Conservation (phyloP, 2,113 vertebrate genomes). For the Hemichromis elongatus region DNA sequence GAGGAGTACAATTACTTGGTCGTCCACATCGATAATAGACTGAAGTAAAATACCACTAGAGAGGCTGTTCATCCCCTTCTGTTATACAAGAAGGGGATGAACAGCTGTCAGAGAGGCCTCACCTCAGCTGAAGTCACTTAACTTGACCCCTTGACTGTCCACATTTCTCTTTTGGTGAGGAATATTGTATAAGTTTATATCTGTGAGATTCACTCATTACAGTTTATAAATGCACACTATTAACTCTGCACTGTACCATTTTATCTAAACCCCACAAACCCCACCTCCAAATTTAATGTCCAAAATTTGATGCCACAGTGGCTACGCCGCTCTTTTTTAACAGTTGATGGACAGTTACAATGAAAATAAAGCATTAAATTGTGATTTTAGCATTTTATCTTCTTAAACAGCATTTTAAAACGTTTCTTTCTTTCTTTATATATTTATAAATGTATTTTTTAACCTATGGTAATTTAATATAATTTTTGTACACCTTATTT, state of each 20-base stretch:
- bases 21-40: no score
- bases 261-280: neutral
- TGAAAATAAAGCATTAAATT: neutral
- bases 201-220: neutral
- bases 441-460: neutral
- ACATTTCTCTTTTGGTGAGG: neutral
- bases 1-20: neutral
- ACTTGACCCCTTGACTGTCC: neutral
- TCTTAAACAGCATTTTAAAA: neutral
- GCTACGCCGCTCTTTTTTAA: neutral
- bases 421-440: accelerated
- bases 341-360: neutral
- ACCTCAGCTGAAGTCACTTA: neutral
- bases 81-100: accelerated
- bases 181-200: neutral
- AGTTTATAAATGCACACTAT: neutral
- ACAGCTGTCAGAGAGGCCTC: neutral
- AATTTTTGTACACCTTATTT: neutral
- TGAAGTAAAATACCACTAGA: neutral
- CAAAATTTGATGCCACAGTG: neutral
- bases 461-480: neutral
- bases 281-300: accelerated
- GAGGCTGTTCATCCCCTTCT: no score
- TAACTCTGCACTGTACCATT: neutral
- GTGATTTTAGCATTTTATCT: neutral